Evolutionary conservation across 1,140 invertebrate species (phyloP).

Genomic region (Propsilocerus akamusi): DNA sequence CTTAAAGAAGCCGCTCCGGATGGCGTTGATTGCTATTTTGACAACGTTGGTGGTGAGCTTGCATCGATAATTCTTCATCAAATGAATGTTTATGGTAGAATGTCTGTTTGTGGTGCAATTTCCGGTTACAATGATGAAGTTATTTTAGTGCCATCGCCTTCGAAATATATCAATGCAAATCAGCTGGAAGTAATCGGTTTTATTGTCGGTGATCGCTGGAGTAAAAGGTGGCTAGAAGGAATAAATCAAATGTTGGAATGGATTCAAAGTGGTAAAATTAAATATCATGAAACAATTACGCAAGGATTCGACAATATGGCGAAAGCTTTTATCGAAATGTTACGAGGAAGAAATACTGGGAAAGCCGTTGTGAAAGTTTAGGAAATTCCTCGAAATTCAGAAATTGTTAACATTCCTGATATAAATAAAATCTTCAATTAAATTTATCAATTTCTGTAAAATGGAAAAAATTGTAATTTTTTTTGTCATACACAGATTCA

Average conservation of each 20-base stretch:
- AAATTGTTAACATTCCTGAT: too few species aligned
- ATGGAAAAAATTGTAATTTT: too few species aligned
- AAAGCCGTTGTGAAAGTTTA: slow-evolving; percentile 32
- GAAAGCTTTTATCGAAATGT: slow-evolving; percentile 31
- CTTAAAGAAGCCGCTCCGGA: slow-evolving; percentile 43
- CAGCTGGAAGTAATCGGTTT: slow-evolving; percentile 45
- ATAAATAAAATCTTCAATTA: too few species aligned
- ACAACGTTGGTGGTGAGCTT: too few species aligned
- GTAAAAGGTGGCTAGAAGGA: slow-evolving; percentile 25
- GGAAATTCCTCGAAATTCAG: too few species aligned
- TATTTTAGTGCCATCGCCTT: slow-evolving; percentile 27
- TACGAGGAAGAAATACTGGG: slow-evolving; percentile 32
- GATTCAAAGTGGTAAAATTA: slow-evolving; percentile 29
- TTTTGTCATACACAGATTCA: too few species aligned
- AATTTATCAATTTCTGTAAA: too few species aligned
- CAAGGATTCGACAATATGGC: slow-evolving; percentile 40
- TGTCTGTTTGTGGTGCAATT: slow-evolving; percentile 39
- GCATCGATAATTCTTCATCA: slow-evolving; percentile 33
- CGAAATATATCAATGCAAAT: slow-evolving; percentile 28
- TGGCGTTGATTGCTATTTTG: slow-evolving; percentile 50
- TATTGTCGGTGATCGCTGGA: slow-evolving; percentile 26
- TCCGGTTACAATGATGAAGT: too few species aligned
- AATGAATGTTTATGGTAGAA: slow-evolving; percentile 35
- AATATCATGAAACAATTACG: slow-evolving; percentile 30
- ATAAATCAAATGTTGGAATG: slow-evolving; percentile 28